A percentile compares a stretch with the other conserved stretches of the same genome.
Conservation (phyloP, 2,888 invertebrate species). For the Crematogaster levior region DNA sequence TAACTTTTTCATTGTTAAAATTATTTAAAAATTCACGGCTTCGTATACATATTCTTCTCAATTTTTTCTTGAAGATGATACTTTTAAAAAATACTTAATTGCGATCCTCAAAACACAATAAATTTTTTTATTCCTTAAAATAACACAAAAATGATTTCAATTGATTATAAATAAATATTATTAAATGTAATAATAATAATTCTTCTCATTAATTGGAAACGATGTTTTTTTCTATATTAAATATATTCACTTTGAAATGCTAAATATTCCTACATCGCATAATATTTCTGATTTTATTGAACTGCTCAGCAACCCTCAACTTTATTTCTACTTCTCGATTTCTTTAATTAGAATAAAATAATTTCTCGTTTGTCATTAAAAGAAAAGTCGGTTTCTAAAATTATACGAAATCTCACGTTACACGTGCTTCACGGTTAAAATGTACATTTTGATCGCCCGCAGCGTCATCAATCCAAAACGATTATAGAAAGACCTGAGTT, state of each 20-base stretch:
- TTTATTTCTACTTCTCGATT: neutral
- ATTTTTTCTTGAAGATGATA: neutral
- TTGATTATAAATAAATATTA: neutral
- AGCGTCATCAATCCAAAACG: neutral
- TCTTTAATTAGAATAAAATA: neutral
- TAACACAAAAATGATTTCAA: neutral
- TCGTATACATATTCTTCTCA: too few relatives aligned
- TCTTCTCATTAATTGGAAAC: neutral
- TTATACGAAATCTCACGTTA: neutral
- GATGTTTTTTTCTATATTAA: neutral
- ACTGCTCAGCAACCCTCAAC: neutral
- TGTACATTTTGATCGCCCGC: neutral
- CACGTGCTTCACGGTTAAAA: neutral
- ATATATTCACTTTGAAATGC: neutral
- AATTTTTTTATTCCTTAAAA: neutral
- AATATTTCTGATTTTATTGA: constrained; percentile 9
- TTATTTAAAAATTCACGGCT: neutral
- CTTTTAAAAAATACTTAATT: neutral
- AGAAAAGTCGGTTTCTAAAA: neutral
- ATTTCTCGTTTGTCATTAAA: neutral
- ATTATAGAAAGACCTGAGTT: neutral
- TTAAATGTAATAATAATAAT: constrained; percentile 9
- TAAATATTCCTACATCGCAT: too few relatives aligned
- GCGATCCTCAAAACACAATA: neutral
- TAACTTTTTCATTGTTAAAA: too few relatives aligned